phyloP scores from a whole-genome alignment of 1,140 invertebrate species.

The Anoplophora glabripennis region DNA sequence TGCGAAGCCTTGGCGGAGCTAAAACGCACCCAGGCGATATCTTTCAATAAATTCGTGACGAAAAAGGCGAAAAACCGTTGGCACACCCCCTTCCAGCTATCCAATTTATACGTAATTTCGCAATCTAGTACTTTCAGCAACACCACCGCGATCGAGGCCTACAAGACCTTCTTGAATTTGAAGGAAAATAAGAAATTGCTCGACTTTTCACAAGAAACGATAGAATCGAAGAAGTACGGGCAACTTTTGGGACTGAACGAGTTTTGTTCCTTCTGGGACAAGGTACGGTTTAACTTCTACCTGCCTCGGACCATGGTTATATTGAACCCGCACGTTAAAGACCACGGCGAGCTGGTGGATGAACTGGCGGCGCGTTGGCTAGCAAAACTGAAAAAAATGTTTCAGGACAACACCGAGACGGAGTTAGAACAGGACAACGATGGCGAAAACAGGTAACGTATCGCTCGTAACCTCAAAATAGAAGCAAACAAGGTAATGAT shows the following conservation, averaged over 20 bases:
- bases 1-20: constrained; percentile 59
- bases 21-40: constrained; percentile 57
- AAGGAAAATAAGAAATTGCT: constrained; percentile 5
- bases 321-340: constrained; percentile 55
- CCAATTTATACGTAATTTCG: constrained; percentile 23
- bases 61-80: constrained; percentile 12
- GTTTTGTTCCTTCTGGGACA: constrained; percentile 40
- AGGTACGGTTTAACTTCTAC: constrained; percentile 53
- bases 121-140: constrained; percentile 17
- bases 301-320: constrained; percentile 62
- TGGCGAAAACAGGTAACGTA: too few relatives aligned
- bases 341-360: constrained; percentile 53
- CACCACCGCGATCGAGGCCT: constrained; percentile 21
- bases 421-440: constrained; percentile 17
- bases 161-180: constrained; percentile 14
- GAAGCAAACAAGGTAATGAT: too few relatives aligned
- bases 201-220: neutral
- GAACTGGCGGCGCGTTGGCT: constrained; percentile 51
- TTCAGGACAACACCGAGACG: constrained; percentile 19
- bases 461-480: too few relatives aligned
- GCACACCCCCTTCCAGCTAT: constrained; percentile 28
- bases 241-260: constrained; percentile 33
- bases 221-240: constrained; percentile 19
- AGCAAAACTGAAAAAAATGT: constrained; percentile 28
- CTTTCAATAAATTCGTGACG: constrained; percentile 48